These are phyloP conservation scores for Bergia sp. DNA, from an alignment of 92 coral and sea anemone genomes.

Conservation along the genomic window DNA sequence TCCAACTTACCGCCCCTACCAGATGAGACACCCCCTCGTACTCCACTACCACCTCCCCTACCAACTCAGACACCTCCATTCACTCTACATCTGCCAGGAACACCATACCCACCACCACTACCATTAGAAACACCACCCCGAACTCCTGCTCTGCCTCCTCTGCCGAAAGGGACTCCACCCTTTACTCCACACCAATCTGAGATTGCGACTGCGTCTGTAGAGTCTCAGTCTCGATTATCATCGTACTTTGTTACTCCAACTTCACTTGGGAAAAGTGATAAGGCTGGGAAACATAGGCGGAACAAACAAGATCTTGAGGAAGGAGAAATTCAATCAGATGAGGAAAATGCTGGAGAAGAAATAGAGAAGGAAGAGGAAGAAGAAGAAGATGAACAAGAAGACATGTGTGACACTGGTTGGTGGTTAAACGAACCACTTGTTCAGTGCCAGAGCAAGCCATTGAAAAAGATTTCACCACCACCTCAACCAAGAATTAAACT, in stretches of 20 bases:
- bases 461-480: slow-evolving; percentile 73
- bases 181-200: not conserved
- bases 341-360: slow-evolving; percentile 20
- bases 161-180: slow-evolving; percentile 31
- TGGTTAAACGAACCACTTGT: slow-evolving; percentile 85
- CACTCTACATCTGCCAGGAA: slow-evolving; percentile 8
- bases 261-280: slow-evolving; percentile 44
- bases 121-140: slow-evolving; percentile 19
- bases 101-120: slow-evolving; percentile 27
- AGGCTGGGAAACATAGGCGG: slow-evolving; percentile 57
- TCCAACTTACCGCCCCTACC: slow-evolving; percentile 30
- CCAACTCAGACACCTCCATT: slow-evolving; percentile 10
- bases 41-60: slow-evolving; percentile 35
- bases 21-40: slow-evolving; percentile 10
- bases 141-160: slow-evolving; percentile 1
- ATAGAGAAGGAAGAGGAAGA: slow-evolving; percentile 41
- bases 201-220: not conserved
- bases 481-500: slow-evolving; percentile 82
- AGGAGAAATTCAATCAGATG: slow-evolving; percentile 58
- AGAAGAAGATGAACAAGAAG: slow-evolving; percentile 44
- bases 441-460: slow-evolving; percentile 39
- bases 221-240: not conserved
- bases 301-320: slow-evolving; percentile 52
- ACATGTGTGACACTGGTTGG: slow-evolving; percentile 63
- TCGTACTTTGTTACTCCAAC: slow-evolving; percentile 28